Evolutionary conservation across 2,113 vertebrate species (phyloP), one percentile per base, ranked within the genome.

Genomic region (Cisticola juncidis): DNA sequence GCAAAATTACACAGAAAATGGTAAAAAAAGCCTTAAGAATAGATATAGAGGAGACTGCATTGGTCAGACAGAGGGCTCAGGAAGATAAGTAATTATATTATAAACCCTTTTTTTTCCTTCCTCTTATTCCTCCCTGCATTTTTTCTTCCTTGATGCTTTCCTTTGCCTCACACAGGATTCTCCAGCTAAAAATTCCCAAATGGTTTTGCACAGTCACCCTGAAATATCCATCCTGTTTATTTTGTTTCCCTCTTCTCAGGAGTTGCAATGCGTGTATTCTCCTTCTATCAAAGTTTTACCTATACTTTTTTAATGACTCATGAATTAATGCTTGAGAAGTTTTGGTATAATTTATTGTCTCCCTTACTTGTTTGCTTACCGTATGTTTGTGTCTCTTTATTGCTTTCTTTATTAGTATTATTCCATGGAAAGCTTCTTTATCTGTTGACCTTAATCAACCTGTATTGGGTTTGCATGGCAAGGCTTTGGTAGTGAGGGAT

Each of bases 121-220:
- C 18, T 76, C 4, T 7, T 51, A 2, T 58, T 38, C 4, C 5
- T 74, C 2, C 0, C 2, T 2, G 3, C 0, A 11, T 70, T 58
- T 78, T 79, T 33, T 4, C 9, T 77, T 35, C 54, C 20, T 7
- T 62, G 14, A 38, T 60, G 4, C 16, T 51, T 57, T 42, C 14
- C 3, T 82, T 84, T 90, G 25, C 22, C 2, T 73, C 26, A 35
- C 12, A 36, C 42, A n/a, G 15, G 17, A 50, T 23, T 45, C 7
- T 80, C 51, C 4, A 14, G 2, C 3, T 53, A 22, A 1, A 1
- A 36, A 60, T 72, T 68, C 7, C 8, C 6, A 38, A 83, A 56
- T 9, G 5, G 4, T 31, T 83, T 60, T 86, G 26, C 20, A 26
- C 7, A 44, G 5, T 31, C 5, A 0, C 11, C 7, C 9, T 51